phyloP scores from a whole-genome alignment of 2,797 vertebrate species.

The Acanthurus tractus region DNA sequence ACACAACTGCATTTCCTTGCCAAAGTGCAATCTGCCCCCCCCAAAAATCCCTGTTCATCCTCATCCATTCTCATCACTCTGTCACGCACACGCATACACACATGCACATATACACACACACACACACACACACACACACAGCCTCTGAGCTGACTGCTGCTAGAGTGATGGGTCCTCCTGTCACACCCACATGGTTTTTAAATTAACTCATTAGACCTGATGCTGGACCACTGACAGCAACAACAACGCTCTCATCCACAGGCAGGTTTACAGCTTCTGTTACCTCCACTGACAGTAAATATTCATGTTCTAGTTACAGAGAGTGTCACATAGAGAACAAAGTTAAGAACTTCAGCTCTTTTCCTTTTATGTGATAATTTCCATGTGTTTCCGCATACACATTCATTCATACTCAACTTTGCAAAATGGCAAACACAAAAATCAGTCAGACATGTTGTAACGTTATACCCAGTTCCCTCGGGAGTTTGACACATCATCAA shows the following conservation, averaged over 20 bases:
- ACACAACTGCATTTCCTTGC: constrained; percentile 71
- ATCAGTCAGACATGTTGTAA: background rate
- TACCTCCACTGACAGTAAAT: background rate
- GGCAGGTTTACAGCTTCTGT: constrained; percentile 29
- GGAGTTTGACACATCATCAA: background rate
- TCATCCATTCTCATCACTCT: constrained; percentile 58
- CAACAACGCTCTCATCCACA: constrained; percentile 30
- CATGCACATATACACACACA: background rate
- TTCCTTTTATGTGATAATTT: background rate
- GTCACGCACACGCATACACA: constrained; percentile 23
- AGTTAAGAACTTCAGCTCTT: background rate
- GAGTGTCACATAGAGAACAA: background rate
- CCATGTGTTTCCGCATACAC: background rate
- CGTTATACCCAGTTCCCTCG: too few species aligned
- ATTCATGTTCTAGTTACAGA: background rate
- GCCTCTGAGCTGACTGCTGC: constrained; percentile 19
- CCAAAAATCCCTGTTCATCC: constrained; percentile 53
- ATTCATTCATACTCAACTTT: background rate
- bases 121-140: constrained; percentile 16
- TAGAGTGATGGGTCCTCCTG: constrained; percentile 40
- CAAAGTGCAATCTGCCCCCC: constrained; percentile 66
- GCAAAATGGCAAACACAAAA: background rate
- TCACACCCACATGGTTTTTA: constrained; percentile 63
- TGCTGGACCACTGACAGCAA: constrained; percentile 42
- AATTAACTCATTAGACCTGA: constrained; percentile 56